These are phyloP conservation scores for Pseudomugil tenellus DNA, from an alignment of 2,797 vertebrate species.

Conservation along the genomic window DNA sequence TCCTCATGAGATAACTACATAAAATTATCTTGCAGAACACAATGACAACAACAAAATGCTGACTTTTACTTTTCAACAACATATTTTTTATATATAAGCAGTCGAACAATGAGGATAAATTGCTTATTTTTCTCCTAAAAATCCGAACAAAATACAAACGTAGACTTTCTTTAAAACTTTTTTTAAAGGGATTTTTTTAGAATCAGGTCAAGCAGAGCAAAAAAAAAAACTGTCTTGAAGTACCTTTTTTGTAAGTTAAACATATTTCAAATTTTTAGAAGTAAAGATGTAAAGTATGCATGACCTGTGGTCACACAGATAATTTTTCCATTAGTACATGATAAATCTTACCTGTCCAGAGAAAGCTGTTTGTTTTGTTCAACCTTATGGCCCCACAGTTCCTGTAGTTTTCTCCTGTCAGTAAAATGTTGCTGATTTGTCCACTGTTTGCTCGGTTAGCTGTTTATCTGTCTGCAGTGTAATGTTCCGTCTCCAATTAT, in stretches of 20 bases:
- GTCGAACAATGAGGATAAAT: neutral
- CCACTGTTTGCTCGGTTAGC: conserved; percentile 18
- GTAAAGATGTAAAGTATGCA: conserved; percentile 3
- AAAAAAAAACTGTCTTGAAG: neutral
- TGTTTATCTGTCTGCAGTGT: conserved; percentile 45
- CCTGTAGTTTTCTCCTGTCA: neutral
- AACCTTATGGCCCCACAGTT: neutral
- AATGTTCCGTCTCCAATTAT: conserved; percentile 35
- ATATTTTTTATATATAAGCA: neutral
- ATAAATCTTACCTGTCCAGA: neutral
- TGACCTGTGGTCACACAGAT: neutral
- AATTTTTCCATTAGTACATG: neutral
- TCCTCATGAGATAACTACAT: neutral
- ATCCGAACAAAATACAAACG: too few species aligned
- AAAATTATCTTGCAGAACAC: neutral
- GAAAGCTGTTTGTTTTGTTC: neutral
- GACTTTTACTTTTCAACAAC: neutral
- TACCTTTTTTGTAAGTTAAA: neutral
- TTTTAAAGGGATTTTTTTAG: neutral
- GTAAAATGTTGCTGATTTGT: conserved; percentile 30
- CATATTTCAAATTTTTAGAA: neutral
- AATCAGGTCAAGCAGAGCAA: neutral
- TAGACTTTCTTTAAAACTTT: neutral
- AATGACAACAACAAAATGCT: too few species aligned
- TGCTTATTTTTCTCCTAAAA: neutral